Conservation (phyloP, 1,140 invertebrate species). For the Rhopalosiphum padi region DNA sequence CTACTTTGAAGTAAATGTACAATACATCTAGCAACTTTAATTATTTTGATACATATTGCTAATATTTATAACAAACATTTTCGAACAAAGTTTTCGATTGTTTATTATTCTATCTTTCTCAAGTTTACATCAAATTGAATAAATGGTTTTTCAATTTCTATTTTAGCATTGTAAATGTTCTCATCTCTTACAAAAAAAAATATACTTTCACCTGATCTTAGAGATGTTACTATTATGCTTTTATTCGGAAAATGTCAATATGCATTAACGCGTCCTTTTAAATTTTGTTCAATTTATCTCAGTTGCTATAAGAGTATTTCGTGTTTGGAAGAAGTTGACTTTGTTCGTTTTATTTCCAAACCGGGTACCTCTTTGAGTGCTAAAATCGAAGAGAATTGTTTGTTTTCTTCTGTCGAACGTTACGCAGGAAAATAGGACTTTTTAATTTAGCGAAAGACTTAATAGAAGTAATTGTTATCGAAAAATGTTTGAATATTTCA, state of each 20-base stretch:
- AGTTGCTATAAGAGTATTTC: background rate
- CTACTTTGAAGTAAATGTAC: background rate
- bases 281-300: background rate
- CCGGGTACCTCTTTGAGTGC: background rate
- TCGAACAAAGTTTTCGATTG: background rate
- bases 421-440: background rate
- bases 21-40: background rate
- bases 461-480: background rate
- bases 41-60: background rate
- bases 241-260: conserved; percentile 31
- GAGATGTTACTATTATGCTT: background rate
- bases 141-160: conserved; percentile 6
- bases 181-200: background rate
- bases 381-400: background rate
- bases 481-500: background rate
- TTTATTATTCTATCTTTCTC: background rate
- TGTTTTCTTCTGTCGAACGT: background rate
- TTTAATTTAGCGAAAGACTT: background rate
- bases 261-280: conserved; percentile 6
- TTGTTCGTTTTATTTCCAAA: background rate
- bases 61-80: background rate
- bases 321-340: background rate
- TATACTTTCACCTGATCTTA: background rate
- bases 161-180: background rate
- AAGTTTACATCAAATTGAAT: background rate